Conservation (phyloP, 2,797 vertebrate species). For the Schizopygopsis pylzovi region DNA sequence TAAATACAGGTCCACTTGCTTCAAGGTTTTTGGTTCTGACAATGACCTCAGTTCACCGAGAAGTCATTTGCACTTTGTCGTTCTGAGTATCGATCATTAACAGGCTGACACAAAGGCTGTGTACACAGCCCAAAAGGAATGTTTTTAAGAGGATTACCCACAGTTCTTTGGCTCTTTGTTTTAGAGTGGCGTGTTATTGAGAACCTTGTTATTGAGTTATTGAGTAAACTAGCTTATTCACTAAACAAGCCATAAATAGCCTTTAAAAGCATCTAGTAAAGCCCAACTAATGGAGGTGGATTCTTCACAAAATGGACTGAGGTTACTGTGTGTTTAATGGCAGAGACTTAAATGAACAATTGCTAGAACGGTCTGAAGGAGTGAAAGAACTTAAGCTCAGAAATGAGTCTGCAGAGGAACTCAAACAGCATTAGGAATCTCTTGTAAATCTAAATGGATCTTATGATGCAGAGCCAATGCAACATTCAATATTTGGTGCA, state of each 20-base stretch:
- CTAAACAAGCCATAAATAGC: conserved; percentile 21
- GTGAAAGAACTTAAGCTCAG: not conserved
- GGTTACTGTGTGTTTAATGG: not conserved
- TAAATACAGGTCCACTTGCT: not conserved
- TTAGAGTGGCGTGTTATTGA: not conserved
- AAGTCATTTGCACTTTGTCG: conserved; percentile 1
- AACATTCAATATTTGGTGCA: not conserved
- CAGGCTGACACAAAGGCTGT: conserved; percentile 24
- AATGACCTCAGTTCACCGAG: not conserved
- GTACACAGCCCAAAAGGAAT: conserved; percentile 35
- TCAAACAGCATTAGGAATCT: not conserved
- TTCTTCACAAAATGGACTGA: not conserved
- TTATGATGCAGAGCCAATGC: not conserved
- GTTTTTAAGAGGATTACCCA: conserved; percentile 56
- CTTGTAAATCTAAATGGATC: not conserved
- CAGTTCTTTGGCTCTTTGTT: conserved; percentile 24
- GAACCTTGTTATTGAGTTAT: conserved; percentile 28
- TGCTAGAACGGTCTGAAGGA: not conserved
- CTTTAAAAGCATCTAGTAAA: conserved; percentile 37
- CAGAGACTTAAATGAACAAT: not conserved
- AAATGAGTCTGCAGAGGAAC: not conserved
- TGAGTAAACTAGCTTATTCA: conserved; percentile 35
- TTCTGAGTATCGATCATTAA: conserved; percentile 21
- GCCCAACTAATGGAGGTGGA: conserved; percentile 11
- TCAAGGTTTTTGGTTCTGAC: not conserved